Evolutionary conservation across 2,113 vertebrate species (phyloP), one percentile per base, ranked within the genome.

Genomic region (Cyphomyrus discorhynchus): DNA sequence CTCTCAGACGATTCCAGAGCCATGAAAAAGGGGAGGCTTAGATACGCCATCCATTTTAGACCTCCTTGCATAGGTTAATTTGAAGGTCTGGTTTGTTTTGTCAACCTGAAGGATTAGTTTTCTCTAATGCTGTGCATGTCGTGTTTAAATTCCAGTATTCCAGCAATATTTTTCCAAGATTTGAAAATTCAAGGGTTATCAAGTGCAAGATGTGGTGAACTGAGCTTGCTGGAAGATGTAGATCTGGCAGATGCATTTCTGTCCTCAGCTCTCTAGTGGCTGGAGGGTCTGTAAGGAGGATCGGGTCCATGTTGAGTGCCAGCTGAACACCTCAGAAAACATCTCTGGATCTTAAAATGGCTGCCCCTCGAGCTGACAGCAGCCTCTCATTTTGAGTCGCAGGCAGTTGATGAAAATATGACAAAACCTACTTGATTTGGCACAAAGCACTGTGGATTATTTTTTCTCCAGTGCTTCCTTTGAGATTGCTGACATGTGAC

Each of bases 261-360:
- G 95, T 94, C 94, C 94, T 94, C 96, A 95, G 94, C 93, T 95
- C 93, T 95, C 94, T 93, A 95, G 95, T 94, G 94, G 93, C 94
- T 95, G 92, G 87, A 91, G 84, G 93, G 91, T 90, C 95, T 94
- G 93, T 95, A 95, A 96, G 96, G 95, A 94, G 94, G 95, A 95
- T 96, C 95, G 96, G 95, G 95, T 95, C 97, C 97, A 99, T 98
- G 96, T 99, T 98, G 97, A 96, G 96, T 92, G 94, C 96, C 93
- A 94, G 94, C 95, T 93, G 95, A 96, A 96, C 94, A 96, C 95
- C 96, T 96, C 94, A 95, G 94, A 91, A 89, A 93, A 93, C 92
- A 93, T 91, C 92, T 93, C 94, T 96, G 95, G 97, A 96, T 93
- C 93, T 96, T 99, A 99, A 99, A 99, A 99, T 99, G 98, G 98